A percentile compares a stretch with the other conserved stretches of the same genome.
Conservation (phyloP, 2,888 invertebrate genomes). For the Alentia gelatinosa region DNA sequence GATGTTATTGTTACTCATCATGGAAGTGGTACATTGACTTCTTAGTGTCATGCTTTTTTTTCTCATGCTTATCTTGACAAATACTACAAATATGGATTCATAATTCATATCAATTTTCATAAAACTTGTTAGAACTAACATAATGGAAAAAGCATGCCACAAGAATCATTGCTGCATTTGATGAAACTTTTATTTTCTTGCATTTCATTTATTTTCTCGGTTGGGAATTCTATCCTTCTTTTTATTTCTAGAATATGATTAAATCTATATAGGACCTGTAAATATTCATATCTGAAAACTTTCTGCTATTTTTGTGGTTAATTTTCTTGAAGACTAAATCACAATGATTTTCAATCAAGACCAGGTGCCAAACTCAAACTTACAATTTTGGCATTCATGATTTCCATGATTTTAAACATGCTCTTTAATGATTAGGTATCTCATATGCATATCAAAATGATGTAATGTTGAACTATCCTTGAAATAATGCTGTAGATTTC, state of each 20-base stretch:
- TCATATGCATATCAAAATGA: too few species aligned
- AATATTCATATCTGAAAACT: not conserved
- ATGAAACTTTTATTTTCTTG: not conserved
- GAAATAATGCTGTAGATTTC: too few species aligned
- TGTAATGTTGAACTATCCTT: too few species aligned
- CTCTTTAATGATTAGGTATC: too few species aligned
- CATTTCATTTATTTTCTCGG: not conserved
- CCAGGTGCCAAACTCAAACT: too few species aligned
- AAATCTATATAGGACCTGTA: not conserved
- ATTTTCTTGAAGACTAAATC: too few species aligned
- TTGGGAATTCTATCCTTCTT: not conserved
- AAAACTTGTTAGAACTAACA: not conserved
- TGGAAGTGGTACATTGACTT: not conserved
- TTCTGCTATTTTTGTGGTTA: too few species aligned
- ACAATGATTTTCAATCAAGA: too few species aligned
- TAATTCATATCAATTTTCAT: not conserved
- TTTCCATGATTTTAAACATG: too few species aligned
- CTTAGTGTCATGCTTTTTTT: not conserved
- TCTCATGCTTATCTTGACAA: not conserved
- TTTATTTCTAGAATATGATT: not conserved
- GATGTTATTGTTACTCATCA: not conserved
- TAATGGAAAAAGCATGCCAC: not conserved
- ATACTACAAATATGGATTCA: not conserved
- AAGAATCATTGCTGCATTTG: not conserved
- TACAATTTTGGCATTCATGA: too few species aligned